Base-by-base conservation (phyloP, 2,888 invertebrate genomes). In the Syritta pipiens region DNA sequence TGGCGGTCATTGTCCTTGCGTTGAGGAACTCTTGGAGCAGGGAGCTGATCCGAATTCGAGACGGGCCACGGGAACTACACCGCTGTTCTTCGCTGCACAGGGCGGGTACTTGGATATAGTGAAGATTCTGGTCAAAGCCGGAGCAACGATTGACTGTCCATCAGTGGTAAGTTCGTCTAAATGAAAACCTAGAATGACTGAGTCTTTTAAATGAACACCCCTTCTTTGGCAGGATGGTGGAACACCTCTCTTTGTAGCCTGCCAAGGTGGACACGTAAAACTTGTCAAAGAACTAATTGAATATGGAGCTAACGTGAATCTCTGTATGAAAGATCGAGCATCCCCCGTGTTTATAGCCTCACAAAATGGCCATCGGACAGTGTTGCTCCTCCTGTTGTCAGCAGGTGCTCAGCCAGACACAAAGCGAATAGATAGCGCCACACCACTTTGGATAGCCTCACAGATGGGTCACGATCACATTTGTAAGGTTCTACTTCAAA, bases 11-110 rank as follows among this genome's bases (percentile, higher is more conserved):
- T 91, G 93, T 82, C 94, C 95, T 51, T 97, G 97, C 89, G 96
- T 97, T 22, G 89, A 92, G 62, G 96, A 97, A 88, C 90, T 98
- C 76, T 89, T 97, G 82, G 94, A 95, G 81, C 96, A 97, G 90
- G 97, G 97, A 53, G 97, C 97, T 0, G 96, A 97, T 90, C 94
- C 97, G 0, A 93, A 93, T 84, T 93, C 94, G 65, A 92, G 94
- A 84, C 91, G 97, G 88, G 92, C 95, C 94, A 97, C 97, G 68
- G 97, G 97, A 74, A 97, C 97, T 44, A 96, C 95, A 81, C 95
- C 97, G 44, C 89, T 98, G 84, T 97, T 97, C 90, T 97, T 97
- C 89, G 97, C 97, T 71, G 95, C 97, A 12, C 97, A 98, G 89
- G 96, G 96, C 82, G 97, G 97, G 5, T 96, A 93, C 89, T 90